Base-by-base conservation (phyloP, 1,140 invertebrate genomes). In the Lordiphosa stackelbergi region DNA sequence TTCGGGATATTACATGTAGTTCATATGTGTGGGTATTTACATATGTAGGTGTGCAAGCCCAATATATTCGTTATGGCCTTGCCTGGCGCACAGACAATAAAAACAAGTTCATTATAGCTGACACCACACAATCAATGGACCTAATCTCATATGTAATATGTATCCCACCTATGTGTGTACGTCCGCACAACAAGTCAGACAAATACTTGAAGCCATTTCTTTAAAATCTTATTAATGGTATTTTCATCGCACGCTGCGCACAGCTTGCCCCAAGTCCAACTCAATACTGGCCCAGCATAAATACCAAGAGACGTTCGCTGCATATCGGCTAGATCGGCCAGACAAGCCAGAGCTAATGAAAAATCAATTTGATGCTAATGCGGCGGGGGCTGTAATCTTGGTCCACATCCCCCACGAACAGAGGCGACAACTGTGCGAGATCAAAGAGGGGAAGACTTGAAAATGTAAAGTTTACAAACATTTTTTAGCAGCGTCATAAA, bases 361-460 rank as follows among this genome's bases (percentile, higher is more conserved):
- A 70, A 70, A 70, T 70, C 66, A 66, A 70, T 70, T 70, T 70
- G 45, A 70, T 70, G 63, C 66, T 70, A 66, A 62, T 62, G 57
- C 63, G 24, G 66, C 37, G 43, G 52, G 45, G 49, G 57, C 41
- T 40, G 35, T 7, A 38, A 31, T 28, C 28, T 37, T 19, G 34
- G 56, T 48, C 12, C 51, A 56, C 41, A 65, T 56, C 42, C 51
- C n/a, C n/a, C 36, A 22, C 7, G 13, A 64, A 69, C 62, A 69
- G 66, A 69, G 57, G 47, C 66, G 51, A 59, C 66, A 65, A 69
- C 66, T 65, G 47, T 65, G 62, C 56, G 12, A 31, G 28, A 31
- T 31, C 28, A 31, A 31, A 31, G 28, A 13, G 3, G 11, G 12
- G 24, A 46, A 46, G 22, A 60, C 52, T 55, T 60, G 61, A 65